These are phyloP conservation scores for Alosa alosa DNA, from an alignment of 2,113 vertebrate genomes.

Conservation along the genomic window DNA sequence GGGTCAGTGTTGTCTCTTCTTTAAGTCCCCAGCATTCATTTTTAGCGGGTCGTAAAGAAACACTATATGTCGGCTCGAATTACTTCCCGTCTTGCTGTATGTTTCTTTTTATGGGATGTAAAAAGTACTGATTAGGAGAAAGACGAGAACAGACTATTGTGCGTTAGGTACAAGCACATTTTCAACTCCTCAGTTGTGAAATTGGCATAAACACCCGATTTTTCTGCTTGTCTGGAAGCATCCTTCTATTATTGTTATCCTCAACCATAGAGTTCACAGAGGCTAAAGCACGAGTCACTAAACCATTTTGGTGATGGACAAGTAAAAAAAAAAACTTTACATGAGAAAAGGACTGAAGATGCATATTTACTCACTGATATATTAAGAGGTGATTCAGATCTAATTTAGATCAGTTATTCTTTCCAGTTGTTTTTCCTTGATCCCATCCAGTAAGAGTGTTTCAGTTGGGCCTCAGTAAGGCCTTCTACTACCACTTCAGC, in stretches of 20 bases:
- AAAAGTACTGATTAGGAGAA: background rate
- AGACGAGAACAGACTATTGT: background rate
- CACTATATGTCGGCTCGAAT: background rate
- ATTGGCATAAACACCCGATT: background rate
- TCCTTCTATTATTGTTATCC: background rate
- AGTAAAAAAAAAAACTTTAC: background rate
- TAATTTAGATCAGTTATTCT: background rate
- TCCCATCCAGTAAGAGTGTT: background rate
- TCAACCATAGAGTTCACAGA: background rate
- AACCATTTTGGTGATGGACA: background rate
- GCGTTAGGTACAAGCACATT: background rate
- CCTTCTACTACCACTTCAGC: background rate
- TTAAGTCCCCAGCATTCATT: conserved; percentile 17
- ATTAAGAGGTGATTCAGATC: background rate
- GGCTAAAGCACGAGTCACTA: background rate
- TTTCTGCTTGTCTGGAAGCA: background rate
- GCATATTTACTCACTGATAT: background rate
- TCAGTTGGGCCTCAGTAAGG: background rate
- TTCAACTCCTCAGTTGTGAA: background rate
- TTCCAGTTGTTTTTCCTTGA: background rate
- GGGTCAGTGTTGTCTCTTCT: background rate
- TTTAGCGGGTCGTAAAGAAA: conserved; percentile 26
- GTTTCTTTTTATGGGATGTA: conserved; percentile 7
- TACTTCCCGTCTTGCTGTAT: background rate
- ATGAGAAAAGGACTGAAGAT: background rate